Evolutionary conservation across 1,140 invertebrate species (phyloP), one percentile per base, ranked within the genome.

Genomic region (Geopemphigus sp.): DNA sequence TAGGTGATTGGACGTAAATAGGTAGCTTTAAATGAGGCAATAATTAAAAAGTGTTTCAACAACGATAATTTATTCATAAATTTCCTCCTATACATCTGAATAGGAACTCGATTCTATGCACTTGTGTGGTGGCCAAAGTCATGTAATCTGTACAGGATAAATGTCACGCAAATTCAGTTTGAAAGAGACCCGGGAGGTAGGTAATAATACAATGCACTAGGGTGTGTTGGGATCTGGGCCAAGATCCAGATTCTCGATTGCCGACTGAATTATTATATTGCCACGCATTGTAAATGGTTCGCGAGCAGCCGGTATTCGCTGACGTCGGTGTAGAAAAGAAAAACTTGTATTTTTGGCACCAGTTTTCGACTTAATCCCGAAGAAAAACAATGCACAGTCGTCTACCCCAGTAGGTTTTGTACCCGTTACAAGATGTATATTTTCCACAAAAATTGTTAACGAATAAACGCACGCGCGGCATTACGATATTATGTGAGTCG

Each of bases 91-190:
- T 47, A 10, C 68, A 26, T 53, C 50, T 72, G 6, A 66, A 56
- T 56, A 19, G 19, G 12, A 22, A 68, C 45, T 50, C 66, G 39
- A 68, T 68, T 68, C 39, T 68, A 50, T 50, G 26, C 45, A 50
- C 39, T 68, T 68, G 66, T 24, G 45, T 26, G 22, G 66, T 68
- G 66, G 66, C 66, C 66, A 68, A 68, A 68, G 39, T 68, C 66
- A 8, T 72, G 68, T 72, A 72, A 54, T 72, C 68, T 54, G 47
- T 14, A n/a, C 50, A 24, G 68, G 10, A 72, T 72, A 72, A 72
- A 72, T 72, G 68, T 72, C 68, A 72, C 68, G 68, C 68, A 54
- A 72, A 72, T 72, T 72, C 68, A 68, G 66, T 68, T 68, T 68
- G 68, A 72, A 72, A 72, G 68, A 72, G 66, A 68, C 66, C 64